Evolutionary conservation across 37 sponge, comb jelly and placozoan genomes (phyloP).

Genomic region (Cliona cf. orientalis): DNA sequence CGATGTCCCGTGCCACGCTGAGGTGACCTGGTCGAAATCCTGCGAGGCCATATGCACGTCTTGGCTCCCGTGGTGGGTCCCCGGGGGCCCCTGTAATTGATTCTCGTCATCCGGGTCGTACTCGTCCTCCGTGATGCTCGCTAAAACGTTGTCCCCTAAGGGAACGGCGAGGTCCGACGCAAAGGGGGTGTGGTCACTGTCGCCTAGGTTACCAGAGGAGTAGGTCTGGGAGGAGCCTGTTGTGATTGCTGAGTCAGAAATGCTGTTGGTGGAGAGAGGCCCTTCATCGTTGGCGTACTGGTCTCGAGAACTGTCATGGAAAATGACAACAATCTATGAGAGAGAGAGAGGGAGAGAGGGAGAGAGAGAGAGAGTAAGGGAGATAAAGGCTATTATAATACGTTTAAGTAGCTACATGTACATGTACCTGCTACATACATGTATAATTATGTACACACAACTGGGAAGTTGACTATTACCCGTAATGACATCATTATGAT

Average conservation of each 20-base stretch:
- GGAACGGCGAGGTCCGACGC: neutral
- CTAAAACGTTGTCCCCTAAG: neutral
- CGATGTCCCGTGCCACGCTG: neutral
- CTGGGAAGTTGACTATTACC: too few species aligned
- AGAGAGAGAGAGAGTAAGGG: too few species aligned
- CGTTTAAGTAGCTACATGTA: too few species aligned
- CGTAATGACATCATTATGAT: too few species aligned
- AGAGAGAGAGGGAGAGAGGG: too few species aligned
- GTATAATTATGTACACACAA: too few species aligned
- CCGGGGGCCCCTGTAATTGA: neutral
- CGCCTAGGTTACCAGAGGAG: neutral
- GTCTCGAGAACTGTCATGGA: conserved; percentile 5
- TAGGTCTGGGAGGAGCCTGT: neutral
- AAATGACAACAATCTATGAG: too few species aligned
- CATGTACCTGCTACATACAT: too few species aligned
- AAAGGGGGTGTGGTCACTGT: conserved; percentile 9
- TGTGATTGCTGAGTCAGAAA: neutral
- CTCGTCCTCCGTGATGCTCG: neutral
- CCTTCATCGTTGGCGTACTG: neutral
- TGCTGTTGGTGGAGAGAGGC: neutral
- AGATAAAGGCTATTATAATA: too few species aligned
- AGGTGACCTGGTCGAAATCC: neutral
- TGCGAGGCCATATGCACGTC: neutral
- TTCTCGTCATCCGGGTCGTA: conserved; percentile 1
- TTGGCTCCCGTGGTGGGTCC: conserved; percentile 1